Evolutionary conservation across 2,888 invertebrate species (phyloP).

Genomic region (Camptogramma bilineatum): DNA sequence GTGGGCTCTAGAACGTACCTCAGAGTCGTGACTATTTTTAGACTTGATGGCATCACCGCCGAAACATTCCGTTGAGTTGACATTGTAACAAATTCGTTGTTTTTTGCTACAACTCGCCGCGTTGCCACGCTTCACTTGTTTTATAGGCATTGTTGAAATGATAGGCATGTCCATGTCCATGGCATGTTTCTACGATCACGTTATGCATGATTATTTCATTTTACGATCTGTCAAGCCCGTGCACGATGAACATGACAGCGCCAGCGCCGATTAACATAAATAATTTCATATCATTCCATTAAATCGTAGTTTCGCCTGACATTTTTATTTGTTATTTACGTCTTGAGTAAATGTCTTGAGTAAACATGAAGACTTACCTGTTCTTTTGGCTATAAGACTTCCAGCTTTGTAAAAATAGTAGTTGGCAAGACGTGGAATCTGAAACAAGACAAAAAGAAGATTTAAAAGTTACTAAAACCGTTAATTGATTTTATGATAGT

Average conservation of each 20-base stretch:
- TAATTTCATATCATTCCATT: not conserved
- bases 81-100: conserved; percentile 50
- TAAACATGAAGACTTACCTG: conserved; percentile 41
- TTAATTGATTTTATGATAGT: conserved; percentile 10
- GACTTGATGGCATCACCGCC: conserved; percentile 68
- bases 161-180: not conserved
- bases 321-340: not conserved
- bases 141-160: conserved; percentile 26
- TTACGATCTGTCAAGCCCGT: conserved; percentile 32
- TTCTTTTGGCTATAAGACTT: conserved; percentile 51
- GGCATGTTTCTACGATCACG: conserved; percentile 29
- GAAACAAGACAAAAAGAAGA: conserved; percentile 49
- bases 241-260: conserved; percentile 25
- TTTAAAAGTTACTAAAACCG: conserved; percentile 3
- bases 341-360: too few relatives aligned
- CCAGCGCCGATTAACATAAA: conserved; percentile 29
- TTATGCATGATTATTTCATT: conserved; percentile 40
- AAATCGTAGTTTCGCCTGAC: too few relatives aligned
- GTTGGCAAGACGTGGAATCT: conserved; percentile 48
- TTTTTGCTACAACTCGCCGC: conserved; percentile 47
- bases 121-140: conserved; percentile 50
- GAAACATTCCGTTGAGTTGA: conserved; percentile 70
- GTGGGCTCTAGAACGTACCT: conserved; percentile 64
- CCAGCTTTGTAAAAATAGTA: conserved; percentile 49
- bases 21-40: conserved; percentile 73